These are phyloP conservation scores for Enteromius anoplus DNA, from an alignment of 2,797 vertebrate species.

Conservation along the genomic window DNA sequence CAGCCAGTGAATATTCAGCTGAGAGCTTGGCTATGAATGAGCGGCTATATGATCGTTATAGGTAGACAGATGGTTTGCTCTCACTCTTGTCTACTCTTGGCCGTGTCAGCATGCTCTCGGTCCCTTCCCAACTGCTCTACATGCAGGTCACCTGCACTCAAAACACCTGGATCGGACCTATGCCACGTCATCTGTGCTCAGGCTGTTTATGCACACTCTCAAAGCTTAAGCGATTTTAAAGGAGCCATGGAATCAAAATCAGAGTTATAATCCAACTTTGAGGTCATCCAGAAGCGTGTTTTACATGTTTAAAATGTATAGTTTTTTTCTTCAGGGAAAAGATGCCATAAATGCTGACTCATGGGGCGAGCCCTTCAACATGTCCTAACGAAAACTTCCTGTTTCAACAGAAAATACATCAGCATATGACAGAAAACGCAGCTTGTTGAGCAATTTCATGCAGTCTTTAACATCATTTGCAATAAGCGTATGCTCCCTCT, in stretches of 20 bases:
- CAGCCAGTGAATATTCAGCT: conserved; percentile 26
- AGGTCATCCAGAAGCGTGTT: neutral
- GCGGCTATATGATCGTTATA: conserved; percentile 28
- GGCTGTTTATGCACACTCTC: conserved; percentile 14
- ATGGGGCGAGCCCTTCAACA: neutral
- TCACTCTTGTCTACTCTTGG: conserved; percentile 41
- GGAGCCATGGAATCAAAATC: neutral
- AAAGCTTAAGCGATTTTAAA: neutral
- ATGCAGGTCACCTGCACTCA: conserved; percentile 32
- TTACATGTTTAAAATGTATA: neutral
- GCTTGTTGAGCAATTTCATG: conserved; percentile 10
- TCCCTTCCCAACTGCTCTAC: conserved; percentile 39
- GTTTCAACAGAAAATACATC: conserved; percentile 2
- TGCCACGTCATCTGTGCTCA: conserved; percentile 24
- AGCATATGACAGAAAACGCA: neutral
- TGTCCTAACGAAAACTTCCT: neutral
- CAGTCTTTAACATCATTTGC: conserved; percentile 11
- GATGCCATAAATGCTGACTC: neutral
- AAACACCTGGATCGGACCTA: conserved; percentile 37
- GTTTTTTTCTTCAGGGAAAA: neutral
- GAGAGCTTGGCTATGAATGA: neutral
- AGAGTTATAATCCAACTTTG: neutral
- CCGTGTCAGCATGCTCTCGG: conserved; percentile 43
- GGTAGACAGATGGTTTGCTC: conserved; percentile 54
- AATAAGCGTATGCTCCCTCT: neutral